A percentile compares a stretch with the other conserved stretches of the same genome.
Evolutionary conservation across 2,113 vertebrate species (phyloP).

Genomic region (Ictalurus furcatus): DNA sequence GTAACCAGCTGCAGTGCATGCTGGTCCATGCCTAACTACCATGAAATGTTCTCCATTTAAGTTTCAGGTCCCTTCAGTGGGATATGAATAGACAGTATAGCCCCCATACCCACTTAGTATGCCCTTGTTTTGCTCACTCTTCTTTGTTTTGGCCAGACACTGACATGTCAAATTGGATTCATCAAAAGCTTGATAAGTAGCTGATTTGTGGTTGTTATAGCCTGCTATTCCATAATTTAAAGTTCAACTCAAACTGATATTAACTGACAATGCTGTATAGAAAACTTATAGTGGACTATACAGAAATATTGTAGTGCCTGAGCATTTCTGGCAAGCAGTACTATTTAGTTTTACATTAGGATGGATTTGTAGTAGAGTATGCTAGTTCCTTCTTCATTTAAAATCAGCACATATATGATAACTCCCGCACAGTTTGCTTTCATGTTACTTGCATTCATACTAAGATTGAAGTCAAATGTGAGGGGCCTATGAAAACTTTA

Average conservation of each 20-base stretch:
- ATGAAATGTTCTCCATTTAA: conserved; percentile 39
- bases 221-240: conserved; percentile 1
- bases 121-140: not conserved
- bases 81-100: conserved; percentile 33
- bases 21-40: conserved; percentile 48
- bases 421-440: not conserved
- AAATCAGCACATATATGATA: not conserved
- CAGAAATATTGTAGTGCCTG: not conserved
- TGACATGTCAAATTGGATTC: conserved; percentile 21
- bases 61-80: conserved; percentile 20
- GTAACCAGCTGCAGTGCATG: conserved; percentile 47
- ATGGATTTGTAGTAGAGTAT: not conserved
- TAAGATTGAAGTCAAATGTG: not conserved
- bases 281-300: not conserved
- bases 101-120: not conserved
- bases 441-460: too few relatives aligned
- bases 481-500: not conserved
- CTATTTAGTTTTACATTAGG: not conserved
- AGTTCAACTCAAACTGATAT: conserved; percentile 16
- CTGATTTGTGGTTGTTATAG: not conserved
- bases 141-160: conserved; percentile 14
- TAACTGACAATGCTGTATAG: not conserved
- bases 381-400: not conserved
- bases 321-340: not conserved
- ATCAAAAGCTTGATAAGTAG: too few relatives aligned